phyloP scores from a whole-genome alignment of 2,888 invertebrate genomes.

The Allolobophora icterica region DNA sequence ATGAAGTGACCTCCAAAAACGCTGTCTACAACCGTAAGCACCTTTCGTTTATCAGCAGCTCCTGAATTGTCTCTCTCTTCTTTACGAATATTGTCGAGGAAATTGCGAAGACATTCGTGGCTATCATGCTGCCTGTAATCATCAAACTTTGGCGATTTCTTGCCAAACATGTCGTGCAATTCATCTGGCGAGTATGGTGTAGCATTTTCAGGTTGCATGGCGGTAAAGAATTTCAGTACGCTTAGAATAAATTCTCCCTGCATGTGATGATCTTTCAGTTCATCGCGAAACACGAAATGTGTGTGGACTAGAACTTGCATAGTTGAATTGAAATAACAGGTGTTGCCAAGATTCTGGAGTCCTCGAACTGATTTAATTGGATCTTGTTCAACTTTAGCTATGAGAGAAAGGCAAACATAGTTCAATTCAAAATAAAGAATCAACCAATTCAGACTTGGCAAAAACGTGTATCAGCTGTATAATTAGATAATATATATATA shows the following conservation, averaged over 20 bases:
- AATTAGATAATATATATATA: no score
- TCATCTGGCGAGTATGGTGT: no score
- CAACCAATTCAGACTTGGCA: no score
- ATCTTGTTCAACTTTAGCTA: no score
- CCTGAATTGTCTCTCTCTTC: background rate
- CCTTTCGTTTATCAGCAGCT: background rate
- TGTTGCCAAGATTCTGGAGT: slow-evolving; percentile 4
- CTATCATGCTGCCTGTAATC: background rate
- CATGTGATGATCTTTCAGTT: background rate
- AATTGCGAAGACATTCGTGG: slow-evolving; percentile 21
- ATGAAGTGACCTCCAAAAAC: background rate
- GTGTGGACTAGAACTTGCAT: background rate
- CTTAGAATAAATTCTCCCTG: background rate
- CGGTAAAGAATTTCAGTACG: background rate
- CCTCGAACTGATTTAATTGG: background rate
- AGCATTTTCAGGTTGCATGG: background rate
- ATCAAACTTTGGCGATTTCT: background rate
- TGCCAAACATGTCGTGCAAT: background rate
- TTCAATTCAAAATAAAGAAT: no score
- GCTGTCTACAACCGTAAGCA: background rate
- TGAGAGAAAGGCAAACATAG: no score
- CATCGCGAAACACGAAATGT: background rate
- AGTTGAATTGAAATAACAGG: slow-evolving; percentile 6
- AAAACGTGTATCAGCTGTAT: no score
- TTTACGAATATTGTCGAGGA: background rate